Conservation (phyloP, 2,113 vertebrate species). For the Physeter macrocephalus region DNA sequence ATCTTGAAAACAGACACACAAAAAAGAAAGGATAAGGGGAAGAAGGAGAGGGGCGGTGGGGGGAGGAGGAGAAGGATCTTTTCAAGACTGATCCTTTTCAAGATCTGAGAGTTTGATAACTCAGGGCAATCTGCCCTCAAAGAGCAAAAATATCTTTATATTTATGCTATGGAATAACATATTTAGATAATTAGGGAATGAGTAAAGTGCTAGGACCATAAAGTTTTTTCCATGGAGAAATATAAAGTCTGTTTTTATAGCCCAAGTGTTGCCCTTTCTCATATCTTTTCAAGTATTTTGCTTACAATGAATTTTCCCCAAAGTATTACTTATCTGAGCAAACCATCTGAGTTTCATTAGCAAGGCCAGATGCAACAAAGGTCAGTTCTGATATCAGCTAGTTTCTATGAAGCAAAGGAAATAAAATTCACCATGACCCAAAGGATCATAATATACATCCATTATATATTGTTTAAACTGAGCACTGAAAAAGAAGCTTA, state of each 20-base stretch:
- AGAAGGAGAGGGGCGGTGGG: neutral
- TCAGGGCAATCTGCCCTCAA: neutral
- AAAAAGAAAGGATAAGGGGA: neutral
- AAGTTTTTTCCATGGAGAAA: neutral
- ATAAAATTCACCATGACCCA: neutral
- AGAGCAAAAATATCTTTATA: neutral
- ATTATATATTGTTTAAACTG: neutral
- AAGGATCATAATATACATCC: neutral
- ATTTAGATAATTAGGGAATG: neutral
- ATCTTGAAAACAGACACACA: neutral
- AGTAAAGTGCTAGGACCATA: neutral
- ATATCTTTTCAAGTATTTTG: neutral
- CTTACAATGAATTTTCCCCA: neutral
- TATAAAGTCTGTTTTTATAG: neutral
- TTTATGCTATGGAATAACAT: neutral
- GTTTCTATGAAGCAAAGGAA: neutral
- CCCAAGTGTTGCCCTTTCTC: neutral
- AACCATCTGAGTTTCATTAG: neutral
- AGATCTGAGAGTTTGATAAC: neutral
- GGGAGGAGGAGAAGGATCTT: neutral
- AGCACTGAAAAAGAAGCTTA: neutral
- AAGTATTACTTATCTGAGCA: constrained; percentile 23
- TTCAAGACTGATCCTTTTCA: neutral
- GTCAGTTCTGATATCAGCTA: neutral
- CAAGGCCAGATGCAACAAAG: neutral